Evolutionary conservation across 35 echinoderm and acorn worm species (phyloP), one percentile per base, ranked within the genome.

Genomic region (Patiria miniata): DNA sequence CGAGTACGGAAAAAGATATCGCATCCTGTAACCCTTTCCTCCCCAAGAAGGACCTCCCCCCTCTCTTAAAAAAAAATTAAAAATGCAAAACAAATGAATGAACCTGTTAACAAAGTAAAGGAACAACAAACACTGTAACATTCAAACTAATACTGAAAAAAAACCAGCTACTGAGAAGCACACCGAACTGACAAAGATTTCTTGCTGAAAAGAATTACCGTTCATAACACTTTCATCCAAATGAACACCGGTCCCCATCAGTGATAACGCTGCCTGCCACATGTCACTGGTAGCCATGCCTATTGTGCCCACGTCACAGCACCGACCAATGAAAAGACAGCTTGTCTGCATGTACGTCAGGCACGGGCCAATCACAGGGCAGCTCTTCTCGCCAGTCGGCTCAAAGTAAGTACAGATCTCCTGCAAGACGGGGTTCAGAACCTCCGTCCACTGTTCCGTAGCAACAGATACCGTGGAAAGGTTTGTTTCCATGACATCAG

Each of bases 271-370:
- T 32, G 65, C 29, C n/a, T 32, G 29, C 65, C 65, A 73, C 65
- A 73, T 73, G 2, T 26, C 23, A 73, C 65, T 73, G 65, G 65
- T 73, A 34, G 8, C 65, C 65, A 73, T 73, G 29, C 65, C 65
- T 8, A 26, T 30, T 30, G 65, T 73, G 65, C 65, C 34, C 65
- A 30, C 65, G 29, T 34, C 34, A 73, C 65, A 73, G 29, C 34
- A 34, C 34, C 26, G 65, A 73, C 65, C 65, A 73, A 73, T 73
- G 65, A 73, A 73, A 73, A 73, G 26, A 30, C 26, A 28, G 65
- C 65, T 73, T 30, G 65, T 73, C 34, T 73, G 65, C 65, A 73
- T 73, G 34, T 26, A 73, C n/a, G 65, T 2, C 23, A 73, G 65
- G 65, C 65, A 73, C 10, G 26, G 14, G 29, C 65, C 19, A 73